phyloP scores from a whole-genome alignment of 2,113 vertebrate species.

The Grus americana region DNA sequence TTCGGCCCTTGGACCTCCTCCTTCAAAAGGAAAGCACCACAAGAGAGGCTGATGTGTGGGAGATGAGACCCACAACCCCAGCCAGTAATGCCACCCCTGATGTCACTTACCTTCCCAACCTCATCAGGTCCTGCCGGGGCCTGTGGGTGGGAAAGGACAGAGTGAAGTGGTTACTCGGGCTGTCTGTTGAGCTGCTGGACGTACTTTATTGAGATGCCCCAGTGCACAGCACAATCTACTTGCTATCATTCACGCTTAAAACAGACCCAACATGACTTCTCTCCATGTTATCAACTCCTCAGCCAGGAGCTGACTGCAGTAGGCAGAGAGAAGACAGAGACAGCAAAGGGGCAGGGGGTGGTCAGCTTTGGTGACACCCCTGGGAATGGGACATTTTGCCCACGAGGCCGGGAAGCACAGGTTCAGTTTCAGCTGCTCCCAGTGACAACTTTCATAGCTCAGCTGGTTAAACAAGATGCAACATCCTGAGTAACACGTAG shows the following conservation, averaged over 20 bases:
- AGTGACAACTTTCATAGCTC: background rate
- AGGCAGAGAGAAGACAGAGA: background rate
- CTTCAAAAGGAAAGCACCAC: slow-evolving; percentile 70
- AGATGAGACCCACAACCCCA: background rate
- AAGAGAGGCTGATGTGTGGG: background rate
- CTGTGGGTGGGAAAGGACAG: slow-evolving; percentile 34
- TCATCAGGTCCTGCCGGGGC: slow-evolving; percentile 58
- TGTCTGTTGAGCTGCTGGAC: background rate
- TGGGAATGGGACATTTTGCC: background rate
- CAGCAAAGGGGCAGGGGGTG: background rate
- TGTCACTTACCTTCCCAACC: slow-evolving; percentile 70
- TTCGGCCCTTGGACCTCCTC: slow-evolving; percentile 73
- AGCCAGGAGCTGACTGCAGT: background rate
- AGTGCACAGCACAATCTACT: background rate
- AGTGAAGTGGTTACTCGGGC: background rate
- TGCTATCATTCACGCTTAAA: background rate
- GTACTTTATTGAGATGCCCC: background rate
- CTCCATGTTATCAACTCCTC: background rate
- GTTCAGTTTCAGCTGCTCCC: background rate
- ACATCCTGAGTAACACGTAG: background rate
- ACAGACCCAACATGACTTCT: background rate
- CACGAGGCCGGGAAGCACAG: background rate
- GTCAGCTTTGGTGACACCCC: background rate
- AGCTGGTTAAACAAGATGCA: background rate
- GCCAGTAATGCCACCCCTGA: background rate